Conservation (phyloP, 2,113 vertebrate genomes). For the Nyctereutes procyonoides region DNA sequence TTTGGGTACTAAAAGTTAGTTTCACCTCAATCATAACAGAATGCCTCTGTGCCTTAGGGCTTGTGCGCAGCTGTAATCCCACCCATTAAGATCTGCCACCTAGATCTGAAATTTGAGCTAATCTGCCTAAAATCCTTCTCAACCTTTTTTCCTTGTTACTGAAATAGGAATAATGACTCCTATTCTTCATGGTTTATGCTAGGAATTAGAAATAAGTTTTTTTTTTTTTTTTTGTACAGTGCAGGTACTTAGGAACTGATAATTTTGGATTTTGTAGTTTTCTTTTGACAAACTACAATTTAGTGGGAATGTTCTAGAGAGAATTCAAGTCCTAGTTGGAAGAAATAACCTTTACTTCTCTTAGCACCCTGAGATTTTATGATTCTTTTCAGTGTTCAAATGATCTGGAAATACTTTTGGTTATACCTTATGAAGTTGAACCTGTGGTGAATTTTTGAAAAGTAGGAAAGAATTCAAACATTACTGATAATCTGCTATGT, state of each 20-base stretch:
- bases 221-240: neutral
- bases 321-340: neutral
- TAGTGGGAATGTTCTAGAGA: neutral
- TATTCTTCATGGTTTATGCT: neutral
- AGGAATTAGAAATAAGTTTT: neutral
- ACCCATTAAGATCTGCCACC: neutral
- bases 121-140: neutral
- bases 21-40: neutral
- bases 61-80: neutral
- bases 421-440: neutral
- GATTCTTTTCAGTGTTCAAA: neutral
- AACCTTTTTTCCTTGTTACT: neutral
- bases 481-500: neutral
- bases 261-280: conserved; percentile 5
- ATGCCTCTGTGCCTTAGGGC: neutral
- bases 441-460: conserved; percentile 4
- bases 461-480: neutral
- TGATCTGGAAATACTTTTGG: neutral
- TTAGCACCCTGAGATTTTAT: neutral
- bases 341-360: neutral
- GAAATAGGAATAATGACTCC: neutral
- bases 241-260: neutral
- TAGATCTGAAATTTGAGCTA: neutral
- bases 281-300: conserved; percentile 20
- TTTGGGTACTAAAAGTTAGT: neutral